Evolutionary conservation across 2,888 invertebrate species (phyloP).

Genomic region (Sinopyrophorus schimmeli): DNA sequence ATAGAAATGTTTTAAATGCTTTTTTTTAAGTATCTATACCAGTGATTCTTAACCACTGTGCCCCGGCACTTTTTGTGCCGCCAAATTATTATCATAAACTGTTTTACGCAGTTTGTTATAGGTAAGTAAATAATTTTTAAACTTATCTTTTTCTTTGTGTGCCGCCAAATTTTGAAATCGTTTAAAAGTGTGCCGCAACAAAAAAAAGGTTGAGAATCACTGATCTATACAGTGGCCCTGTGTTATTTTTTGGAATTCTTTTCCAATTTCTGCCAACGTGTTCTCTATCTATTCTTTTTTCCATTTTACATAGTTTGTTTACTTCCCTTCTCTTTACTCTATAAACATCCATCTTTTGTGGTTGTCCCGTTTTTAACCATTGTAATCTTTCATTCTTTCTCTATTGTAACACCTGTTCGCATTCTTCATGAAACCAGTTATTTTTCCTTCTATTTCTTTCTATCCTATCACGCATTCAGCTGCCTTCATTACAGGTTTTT

Average conservation of each 20-base stretch:
- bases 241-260: background rate
- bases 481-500: conserved; percentile 7
- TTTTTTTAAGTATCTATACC: too few species aligned
- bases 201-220: too few species aligned
- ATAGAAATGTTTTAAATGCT: too few species aligned
- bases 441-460: conserved; percentile 1
- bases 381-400: background rate
- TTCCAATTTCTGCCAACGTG: conserved; percentile 1
- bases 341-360: background rate
- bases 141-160: too few species aligned
- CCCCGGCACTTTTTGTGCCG: too few species aligned
- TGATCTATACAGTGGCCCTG: too few species aligned
- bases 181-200: too few species aligned
- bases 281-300: conserved; percentile 12
- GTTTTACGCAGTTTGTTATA: too few species aligned
- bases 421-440: conserved; percentile 2
- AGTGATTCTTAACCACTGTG: too few species aligned
- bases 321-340: background rate
- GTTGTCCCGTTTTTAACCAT: conserved; percentile 2
- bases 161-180: too few species aligned
- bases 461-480: conserved; percentile 3
- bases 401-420: background rate
- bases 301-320: conserved; percentile 5
- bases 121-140: too few species aligned
- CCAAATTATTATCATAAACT: too few species aligned